These are phyloP conservation scores for Ips typographus DNA, from an alignment of 1,140 invertebrate genomes.

Conservation along the genomic window DNA sequence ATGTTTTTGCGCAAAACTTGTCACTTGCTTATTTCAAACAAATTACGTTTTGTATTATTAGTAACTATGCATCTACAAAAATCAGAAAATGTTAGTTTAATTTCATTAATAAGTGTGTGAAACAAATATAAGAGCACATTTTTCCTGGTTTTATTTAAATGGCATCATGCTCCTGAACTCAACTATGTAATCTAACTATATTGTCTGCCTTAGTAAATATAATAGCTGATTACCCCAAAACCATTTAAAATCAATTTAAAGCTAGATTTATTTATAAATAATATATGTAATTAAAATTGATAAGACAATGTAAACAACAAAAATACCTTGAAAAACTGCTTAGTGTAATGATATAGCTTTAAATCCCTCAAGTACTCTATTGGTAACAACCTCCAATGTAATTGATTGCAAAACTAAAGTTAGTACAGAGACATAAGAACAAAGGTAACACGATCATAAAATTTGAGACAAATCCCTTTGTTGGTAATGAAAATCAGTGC, in stretches of 20 bases:
- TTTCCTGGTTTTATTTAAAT: neutral
- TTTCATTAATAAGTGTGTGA: neutral
- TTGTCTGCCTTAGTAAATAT: neutral
- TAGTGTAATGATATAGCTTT: too few relatives aligned
- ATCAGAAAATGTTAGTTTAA: neutral
- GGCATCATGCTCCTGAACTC: neutral
- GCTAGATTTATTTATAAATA: too few relatives aligned
- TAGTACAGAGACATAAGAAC: too few relatives aligned
- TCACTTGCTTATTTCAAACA: neutral
- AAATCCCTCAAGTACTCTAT: too few relatives aligned
- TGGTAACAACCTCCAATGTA: too few relatives aligned
- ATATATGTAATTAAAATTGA: too few relatives aligned
- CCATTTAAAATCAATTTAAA: neutral
- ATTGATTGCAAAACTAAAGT: too few relatives aligned
- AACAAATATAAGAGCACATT: neutral
- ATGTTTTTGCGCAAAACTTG: constrained; percentile 5
- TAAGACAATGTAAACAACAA: too few relatives aligned
- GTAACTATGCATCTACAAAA: constrained; percentile 6
- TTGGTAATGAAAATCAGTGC: neutral
- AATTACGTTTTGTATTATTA: neutral
- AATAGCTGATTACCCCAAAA: neutral
- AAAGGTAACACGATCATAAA: neutral
- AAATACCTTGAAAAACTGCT: too few relatives aligned
- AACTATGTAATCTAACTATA: neutral
- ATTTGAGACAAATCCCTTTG: neutral